Evolutionary conservation across 2,113 vertebrate genomes (phyloP), one percentile per base, ranked within the genome.

Genomic region (Rutilus rutilus): DNA sequence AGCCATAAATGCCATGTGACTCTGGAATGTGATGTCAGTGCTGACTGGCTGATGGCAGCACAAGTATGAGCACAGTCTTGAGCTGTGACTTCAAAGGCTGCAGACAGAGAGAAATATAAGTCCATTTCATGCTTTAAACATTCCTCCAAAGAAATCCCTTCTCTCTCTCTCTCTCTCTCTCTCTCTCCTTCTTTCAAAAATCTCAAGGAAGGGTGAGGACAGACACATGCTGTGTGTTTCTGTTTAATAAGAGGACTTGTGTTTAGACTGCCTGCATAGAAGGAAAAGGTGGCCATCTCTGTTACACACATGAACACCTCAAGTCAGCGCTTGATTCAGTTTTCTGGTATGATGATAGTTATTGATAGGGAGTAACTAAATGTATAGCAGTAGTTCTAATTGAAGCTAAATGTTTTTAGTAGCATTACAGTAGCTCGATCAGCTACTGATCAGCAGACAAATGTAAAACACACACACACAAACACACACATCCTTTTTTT

Each of bases 71-170:
- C 21, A 71, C 19, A 42, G 67, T 33, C 30, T 19, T 73, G 10
- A 73, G 39, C 69, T n/a, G 69, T 17, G 71, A 25, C 42, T 75
- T 75, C 39, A 75, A 75, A 75, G 71, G n/a, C n/a, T 17, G 42
- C 71, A 75, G 71, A 75, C 14, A 7, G 42, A n/a, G 71, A 75
- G 71, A 47, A 50, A 25, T 27, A 75, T 75, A 75, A 75, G 71
- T 75, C 42, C n/a, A 50, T 75, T 75, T 75, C n/a, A 47, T 75
- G 42, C 42, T 75, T 75, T 27, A 27, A 75, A 75, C 23, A 74
- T 23, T 42, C 71, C 14, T 75, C 67, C n/a, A 75, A 75, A 50
- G 12, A 75, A 75, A 75, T 14, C n/a, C 6, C 8, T 50, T 50
- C 39, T 75, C 2, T 45, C 8, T 82, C 30, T 42, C 36, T 39